A percentile compares a stretch with the other conserved stretches of the same genome.
These are phyloP conservation scores for Muscidifurax raptorellus DNA, from an alignment of 1,140 invertebrate species.

Conservation along the genomic window DNA sequence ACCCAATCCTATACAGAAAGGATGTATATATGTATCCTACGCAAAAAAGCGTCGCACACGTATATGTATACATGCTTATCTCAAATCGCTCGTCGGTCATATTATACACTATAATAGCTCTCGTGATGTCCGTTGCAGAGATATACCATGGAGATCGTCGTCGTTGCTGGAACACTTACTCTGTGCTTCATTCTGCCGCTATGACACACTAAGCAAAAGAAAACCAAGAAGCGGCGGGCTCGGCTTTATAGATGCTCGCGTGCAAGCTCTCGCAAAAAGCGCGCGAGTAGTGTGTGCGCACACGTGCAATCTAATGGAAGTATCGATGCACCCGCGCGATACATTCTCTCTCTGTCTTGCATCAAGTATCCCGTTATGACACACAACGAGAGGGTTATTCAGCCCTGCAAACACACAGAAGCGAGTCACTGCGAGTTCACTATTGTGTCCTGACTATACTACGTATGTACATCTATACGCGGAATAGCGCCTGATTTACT, in stretches of 20 bases:
- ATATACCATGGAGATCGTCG: neutral
- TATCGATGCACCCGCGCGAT: constrained; percentile 6
- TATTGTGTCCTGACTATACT: too few relatives aligned
- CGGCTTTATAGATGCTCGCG: too few relatives aligned
- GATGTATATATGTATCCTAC: neutral
- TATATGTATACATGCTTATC: neutral
- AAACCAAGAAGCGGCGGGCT: constrained; percentile 2
- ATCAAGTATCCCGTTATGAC: neutral
- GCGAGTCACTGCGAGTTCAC: too few relatives aligned
- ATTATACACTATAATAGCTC: neutral
- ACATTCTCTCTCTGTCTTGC: neutral
- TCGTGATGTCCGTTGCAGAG: neutral
- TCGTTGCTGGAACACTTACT: constrained; percentile 53
- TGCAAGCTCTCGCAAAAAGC: constrained; percentile 52
- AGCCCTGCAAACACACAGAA: constrained; percentile 52
- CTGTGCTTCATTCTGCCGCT: constrained; percentile 55
- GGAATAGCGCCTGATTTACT: neutral
- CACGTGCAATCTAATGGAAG: neutral
- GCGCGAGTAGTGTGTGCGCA: neutral
- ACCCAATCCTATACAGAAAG: neutral
- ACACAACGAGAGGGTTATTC: constrained; percentile 39
- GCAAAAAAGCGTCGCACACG: neutral
- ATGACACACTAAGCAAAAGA: constrained; percentile 51
- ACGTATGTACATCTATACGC: neutral
- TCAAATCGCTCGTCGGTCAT: neutral